Base-by-base conservation (phyloP, 2,888 invertebrate species). In the Aspidapion aeneum region DNA sequence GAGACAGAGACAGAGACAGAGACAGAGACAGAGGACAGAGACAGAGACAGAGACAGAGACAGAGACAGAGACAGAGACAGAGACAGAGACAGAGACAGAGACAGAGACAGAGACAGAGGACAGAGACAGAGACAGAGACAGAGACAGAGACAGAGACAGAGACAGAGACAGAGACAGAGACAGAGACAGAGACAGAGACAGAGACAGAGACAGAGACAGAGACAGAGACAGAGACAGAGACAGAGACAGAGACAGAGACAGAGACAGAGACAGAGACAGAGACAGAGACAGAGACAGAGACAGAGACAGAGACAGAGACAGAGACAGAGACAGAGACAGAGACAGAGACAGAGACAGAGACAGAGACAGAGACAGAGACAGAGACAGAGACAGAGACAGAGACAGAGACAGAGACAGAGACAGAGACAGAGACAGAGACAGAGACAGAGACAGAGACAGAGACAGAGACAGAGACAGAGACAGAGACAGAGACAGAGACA, bases 141-240 rank as follows among this genome's bases (percentile, higher is more conserved):
- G 60, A 56, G 60, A 60, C 22, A 19, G 60, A 56, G 60, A 60
- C 22, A 19, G 60, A 56, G 60, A 60, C 22, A 19, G 60, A 56
- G 60, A 60, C 22, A 19, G 60, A 56, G 60, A 60, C 22, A 19
- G 60, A 56, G 55, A 55, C n/a, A 12, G 55, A 35, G 55, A 60
- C 17, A 19, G 60, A 56, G 55, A 60, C 17, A 19, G 60, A 56
- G 55, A 60, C 17, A 19, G 60, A 56, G 55, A 60, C 17, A 19
- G 60, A 56, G 55, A 60, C 17, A 19, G 60, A 56, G 55, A 60
- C 17, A 19, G 60, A 56, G 55, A 60, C 17, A 19, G 60, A 56
- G 55, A 60, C n/a, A 19, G 60, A 56, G 55, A 60, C 17, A 19
- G 60, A 56, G 55, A 60, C 17, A 19, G 60, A 56, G 55, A 60